Conservation (phyloP, 2,113 vertebrate genomes). For the Anser cygnoides region DNA sequence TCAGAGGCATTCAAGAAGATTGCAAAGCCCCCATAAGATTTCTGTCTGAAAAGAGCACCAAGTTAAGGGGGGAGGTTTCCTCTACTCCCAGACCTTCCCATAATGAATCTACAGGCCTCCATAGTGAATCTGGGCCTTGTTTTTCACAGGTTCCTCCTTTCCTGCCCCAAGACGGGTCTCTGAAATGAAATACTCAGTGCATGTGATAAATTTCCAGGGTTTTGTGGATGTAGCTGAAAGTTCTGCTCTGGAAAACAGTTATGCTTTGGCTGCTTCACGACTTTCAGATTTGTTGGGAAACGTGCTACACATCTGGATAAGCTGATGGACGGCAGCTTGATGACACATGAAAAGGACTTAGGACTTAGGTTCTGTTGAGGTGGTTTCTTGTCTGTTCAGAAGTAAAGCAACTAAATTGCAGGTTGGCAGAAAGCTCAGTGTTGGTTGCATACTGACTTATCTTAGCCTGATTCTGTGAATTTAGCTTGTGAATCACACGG, state of each 20-base stretch:
- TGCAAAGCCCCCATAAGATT: neutral
- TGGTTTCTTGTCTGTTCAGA: neutral
- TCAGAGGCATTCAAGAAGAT: slow-evolving; percentile 40
- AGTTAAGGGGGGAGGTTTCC: neutral
- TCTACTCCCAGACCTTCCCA: neutral
- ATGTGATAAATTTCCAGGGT: neutral
- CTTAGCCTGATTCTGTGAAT: neutral
- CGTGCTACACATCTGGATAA: neutral
- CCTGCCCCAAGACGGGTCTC: neutral
- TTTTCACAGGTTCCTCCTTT: neutral
- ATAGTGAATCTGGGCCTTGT: neutral
- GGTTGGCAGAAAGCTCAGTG: neutral
- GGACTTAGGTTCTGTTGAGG: neutral
- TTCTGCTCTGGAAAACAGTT: neutral
- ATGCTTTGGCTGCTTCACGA: neutral
- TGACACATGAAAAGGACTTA: neutral
- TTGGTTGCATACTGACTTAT: neutral
- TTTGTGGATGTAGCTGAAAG: neutral
- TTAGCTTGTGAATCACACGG: neutral
- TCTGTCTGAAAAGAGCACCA: neutral
- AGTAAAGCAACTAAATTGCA: neutral
- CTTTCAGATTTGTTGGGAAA: neutral
- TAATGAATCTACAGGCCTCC: neutral
- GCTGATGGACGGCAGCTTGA: neutral
- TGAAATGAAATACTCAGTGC: neutral